Evolutionary conservation across 2,888 invertebrate genomes (phyloP), one percentile per base, ranked within the genome.

Genomic region (Craniophora ligustri): DNA sequence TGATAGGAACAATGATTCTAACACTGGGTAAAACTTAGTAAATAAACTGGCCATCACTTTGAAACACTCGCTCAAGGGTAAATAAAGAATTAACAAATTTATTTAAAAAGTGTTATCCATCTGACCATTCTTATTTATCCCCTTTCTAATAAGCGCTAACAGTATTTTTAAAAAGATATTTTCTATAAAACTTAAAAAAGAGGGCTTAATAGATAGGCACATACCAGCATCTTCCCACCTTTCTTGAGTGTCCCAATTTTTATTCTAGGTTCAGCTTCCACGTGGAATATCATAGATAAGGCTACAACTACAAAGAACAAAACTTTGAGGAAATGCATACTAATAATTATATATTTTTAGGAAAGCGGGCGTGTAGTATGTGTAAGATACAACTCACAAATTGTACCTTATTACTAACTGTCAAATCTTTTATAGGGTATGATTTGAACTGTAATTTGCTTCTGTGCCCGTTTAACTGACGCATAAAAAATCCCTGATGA

Each of bases 291-390:
- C 38, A 57, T 16, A 28, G 35, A 4, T 7, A 58, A 6, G n/a
- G 40, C 32, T 16, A 61, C 7, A 10, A 48, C 26, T 0, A 40
- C 36, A 23, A 61, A 44, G 5, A 48, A 21, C n/a, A 41, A 45
- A 2, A 30, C 0, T 32, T 53, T 58, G 2, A 53, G 8, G 7
- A 48, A 41, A 32, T 48, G 26, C 44, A 48, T 61, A 23, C 3
- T 3, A 14, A 2, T 34, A 16, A n/a, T 35, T 30, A 19, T 10
- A 18, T 10, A 21, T 7, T 8, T 14, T 34, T 0, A 0, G 23
- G 10, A 0, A 10, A 18, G 15, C n/a, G 4, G 18, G 3, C 23
- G 16, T 35, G 7, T 13, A 15, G 7, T 14, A 30, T 5, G 10
- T n/a, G n/a, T n/a, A n/a, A 19, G 47, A 11, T 13, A 13, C 5